Conservation (phyloP, 2,113 vertebrate species). For the Sterrhoptilus dennistouni region DNA sequence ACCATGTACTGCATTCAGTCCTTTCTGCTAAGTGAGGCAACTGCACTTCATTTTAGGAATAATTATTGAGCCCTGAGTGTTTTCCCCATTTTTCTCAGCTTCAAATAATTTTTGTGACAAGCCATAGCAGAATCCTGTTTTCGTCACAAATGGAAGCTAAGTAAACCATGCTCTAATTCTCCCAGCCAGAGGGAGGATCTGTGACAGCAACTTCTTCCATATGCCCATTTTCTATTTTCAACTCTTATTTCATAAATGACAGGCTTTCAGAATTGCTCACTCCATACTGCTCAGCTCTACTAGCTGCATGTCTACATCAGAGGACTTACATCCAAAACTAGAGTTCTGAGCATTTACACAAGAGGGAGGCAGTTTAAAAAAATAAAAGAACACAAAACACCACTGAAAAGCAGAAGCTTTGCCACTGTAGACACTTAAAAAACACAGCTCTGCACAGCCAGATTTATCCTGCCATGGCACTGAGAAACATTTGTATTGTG, state of each 20-base stretch:
- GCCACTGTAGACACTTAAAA: neutral
- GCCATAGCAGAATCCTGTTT: neutral
- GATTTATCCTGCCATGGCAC: neutral
- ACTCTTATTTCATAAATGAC: neutral
- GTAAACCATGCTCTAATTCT: neutral
- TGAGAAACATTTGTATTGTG: neutral
- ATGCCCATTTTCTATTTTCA: constrained; percentile 42
- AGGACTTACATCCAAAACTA: neutral
- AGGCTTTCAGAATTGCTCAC: neutral
- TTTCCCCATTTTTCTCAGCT: neutral
- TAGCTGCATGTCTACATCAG: neutral
- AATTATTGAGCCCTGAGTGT: neutral
- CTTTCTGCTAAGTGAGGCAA: neutral
- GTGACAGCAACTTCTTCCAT: constrained; percentile 23
- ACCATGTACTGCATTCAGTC: neutral
- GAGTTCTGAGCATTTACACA: neutral
- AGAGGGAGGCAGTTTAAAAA: neutral
- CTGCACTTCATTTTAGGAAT: neutral
- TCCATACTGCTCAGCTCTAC: neutral
- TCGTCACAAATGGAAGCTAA: neutral
- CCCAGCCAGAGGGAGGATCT: constrained; percentile 12
- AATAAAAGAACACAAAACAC: neutral
- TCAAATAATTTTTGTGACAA: constrained; percentile 34
- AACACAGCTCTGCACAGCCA: neutral
- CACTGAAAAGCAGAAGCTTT: neutral